Evolutionary conservation across 2,888 invertebrate genomes (phyloP), one percentile per base, ranked within the genome.

Genomic region (Ferdinandea cuprea): DNA sequence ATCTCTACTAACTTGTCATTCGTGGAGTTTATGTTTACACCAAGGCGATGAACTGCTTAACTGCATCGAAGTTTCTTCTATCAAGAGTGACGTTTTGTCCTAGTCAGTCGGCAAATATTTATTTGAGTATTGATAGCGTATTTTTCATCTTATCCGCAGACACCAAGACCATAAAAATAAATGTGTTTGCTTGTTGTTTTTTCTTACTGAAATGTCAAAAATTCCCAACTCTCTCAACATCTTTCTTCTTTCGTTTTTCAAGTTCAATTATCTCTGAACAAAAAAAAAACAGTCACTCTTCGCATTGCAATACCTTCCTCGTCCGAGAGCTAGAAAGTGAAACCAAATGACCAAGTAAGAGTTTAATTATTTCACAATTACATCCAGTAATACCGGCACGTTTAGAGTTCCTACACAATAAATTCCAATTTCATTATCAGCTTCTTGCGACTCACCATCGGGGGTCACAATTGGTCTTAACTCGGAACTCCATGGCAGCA

Each of bases 291-390:
- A 54, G 44, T 17, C 8, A 21, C 6, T 9, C n/a, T n/a, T n/a
- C 54, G 46, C 68, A 63, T 71, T 61, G 21, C 19, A 44, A 56
- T 13, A 25, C 25, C 25, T 61, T 37, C 56, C 42, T 48, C 71
- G 50, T 42, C 17, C 32, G 1, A 25, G 40, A 7, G n/a, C 28
- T 78, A 78, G 78, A 78, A 78, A 78, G 78, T 72, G 56, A 30
- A 65, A 77, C 46, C 44, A 63, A 71, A 77, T 71, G 63, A 71
- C 65, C 72, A 65, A 56, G 30, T 46, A 54, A 61, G 15, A 48
- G 50, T n/a, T 35, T 48, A 25, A 58, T 78, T 72, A 78, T 72
- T 65, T 72, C 58, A 65, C 63, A 78, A 72, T 77, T 77, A 69
- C 66, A 35, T 13, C 44, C 54, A 68, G n/a, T n/a, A n/a, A n/a